Evolutionary conservation across 2,888 invertebrate species (phyloP).

Genomic region (Carcina quercana): DNA sequence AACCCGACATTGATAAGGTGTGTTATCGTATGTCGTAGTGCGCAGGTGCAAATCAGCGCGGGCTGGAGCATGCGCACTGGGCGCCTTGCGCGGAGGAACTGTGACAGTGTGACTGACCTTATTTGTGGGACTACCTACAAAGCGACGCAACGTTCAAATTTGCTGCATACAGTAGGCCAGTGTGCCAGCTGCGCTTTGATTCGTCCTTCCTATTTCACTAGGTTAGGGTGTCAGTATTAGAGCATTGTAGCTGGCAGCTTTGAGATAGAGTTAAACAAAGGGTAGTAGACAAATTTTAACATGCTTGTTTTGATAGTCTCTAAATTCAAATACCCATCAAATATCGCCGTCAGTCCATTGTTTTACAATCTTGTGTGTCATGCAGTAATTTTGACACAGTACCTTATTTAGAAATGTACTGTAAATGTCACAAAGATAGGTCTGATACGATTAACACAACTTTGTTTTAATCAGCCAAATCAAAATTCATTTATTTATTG

Average conservation of each 20-base stretch:
- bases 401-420: too few species aligned
- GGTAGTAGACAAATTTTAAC: too few species aligned
- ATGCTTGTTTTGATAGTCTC: too few species aligned
- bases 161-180: slow-evolving; percentile 22
- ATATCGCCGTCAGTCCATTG: too few species aligned
- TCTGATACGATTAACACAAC: too few species aligned
- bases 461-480: too few species aligned
- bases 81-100: slow-evolving; percentile 32
- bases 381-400: too few species aligned
- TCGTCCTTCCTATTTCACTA: slow-evolving; percentile 34
- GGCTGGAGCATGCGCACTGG: slow-evolving; percentile 48
- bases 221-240: slow-evolving; percentile 39
- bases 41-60: slow-evolving; percentile 42
- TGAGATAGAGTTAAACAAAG: too few species aligned
- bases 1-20: slow-evolving; percentile 29
- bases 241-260: too few species aligned
- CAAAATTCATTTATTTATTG: slow-evolving; percentile 12
- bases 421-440: too few species aligned
- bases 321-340: too few species aligned
- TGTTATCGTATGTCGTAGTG: slow-evolving; percentile 18
- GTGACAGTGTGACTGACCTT: slow-evolving; percentile 20
- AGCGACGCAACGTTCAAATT: neutral
- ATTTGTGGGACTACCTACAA: slow-evolving; percentile 15
- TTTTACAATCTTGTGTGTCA: too few species aligned
- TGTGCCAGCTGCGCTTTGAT: slow-evolving; percentile 48